Conservation (phyloP, 2,888 invertebrate genomes). For the Sinopyrophorus schimmeli region DNA sequence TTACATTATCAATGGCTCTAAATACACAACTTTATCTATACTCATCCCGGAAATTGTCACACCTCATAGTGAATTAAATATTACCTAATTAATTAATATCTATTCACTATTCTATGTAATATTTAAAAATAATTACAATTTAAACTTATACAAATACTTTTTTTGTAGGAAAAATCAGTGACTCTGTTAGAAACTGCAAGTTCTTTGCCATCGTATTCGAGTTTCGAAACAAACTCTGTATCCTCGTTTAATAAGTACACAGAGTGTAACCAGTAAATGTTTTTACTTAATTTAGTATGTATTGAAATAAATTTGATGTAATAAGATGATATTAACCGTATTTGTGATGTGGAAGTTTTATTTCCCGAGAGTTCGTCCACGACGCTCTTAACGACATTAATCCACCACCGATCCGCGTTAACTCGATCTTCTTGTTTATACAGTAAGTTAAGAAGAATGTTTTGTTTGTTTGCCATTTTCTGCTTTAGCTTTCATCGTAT, state of each 20-base stretch:
- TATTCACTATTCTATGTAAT: too few species aligned
- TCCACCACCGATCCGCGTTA: slow-evolving; percentile 43
- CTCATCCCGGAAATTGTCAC: too few species aligned
- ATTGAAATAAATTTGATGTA: slow-evolving; percentile 33
- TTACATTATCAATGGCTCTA: too few species aligned
- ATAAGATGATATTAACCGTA: slow-evolving; percentile 26
- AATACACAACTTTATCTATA: too few species aligned
- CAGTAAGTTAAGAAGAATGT: slow-evolving; percentile 55
- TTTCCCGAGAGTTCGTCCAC: slow-evolving; percentile 33
- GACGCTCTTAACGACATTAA: slow-evolving; percentile 49
- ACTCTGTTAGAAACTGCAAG: slow-evolving; percentile 5
- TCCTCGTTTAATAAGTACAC: slow-evolving; percentile 10
- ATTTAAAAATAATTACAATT: neutral
- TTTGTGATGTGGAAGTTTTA: slow-evolving; percentile 26
- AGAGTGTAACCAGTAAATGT: slow-evolving; percentile 26
- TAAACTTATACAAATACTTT: neutral
- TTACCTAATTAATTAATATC: too few species aligned
- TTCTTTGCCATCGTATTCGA: slow-evolving; percentile 19
- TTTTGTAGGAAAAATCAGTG: slow-evolving; percentile 8
- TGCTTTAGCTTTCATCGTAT: slow-evolving; percentile 21
- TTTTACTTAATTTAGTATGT: slow-evolving; percentile 28
- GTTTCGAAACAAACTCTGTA: slow-evolving; percentile 21
- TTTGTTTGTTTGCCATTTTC: slow-evolving; percentile 51
- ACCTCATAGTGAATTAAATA: too few species aligned
- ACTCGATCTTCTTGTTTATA: slow-evolving; percentile 51